Conservation (phyloP, 2,888 invertebrate species). For the Ptychoptera albimana region DNA sequence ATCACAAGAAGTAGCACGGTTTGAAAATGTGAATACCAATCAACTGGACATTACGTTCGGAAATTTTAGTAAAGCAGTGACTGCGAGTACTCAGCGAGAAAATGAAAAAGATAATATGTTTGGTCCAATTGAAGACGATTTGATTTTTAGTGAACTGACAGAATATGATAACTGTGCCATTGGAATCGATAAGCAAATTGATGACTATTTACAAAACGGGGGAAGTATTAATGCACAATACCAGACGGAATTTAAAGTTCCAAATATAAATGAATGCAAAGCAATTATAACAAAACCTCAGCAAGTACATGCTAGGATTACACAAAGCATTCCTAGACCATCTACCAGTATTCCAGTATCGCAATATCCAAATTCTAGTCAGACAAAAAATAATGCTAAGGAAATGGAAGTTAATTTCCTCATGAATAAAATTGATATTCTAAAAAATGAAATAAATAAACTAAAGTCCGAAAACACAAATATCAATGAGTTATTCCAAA, state of each 20-base stretch:
- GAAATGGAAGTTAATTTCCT: slow-evolving; percentile 6
- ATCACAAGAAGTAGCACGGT: slow-evolving; percentile 19
- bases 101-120: background rate
- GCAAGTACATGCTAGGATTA: too few relatives aligned
- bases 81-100: slow-evolving; percentile 7
- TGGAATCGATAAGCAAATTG: slow-evolving; percentile 3
- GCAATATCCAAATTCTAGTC: too few relatives aligned
- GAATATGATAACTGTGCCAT: slow-evolving; percentile 4
- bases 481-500: slow-evolving; percentile 10
- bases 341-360: too few relatives aligned
- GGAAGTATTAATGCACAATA: background rate
- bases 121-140: slow-evolving; percentile 1
- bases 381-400: slow-evolving; percentile 3
- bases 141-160: too few relatives aligned
- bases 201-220: slow-evolving; percentile 5
- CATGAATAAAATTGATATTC: background rate
- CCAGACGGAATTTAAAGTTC: background rate
- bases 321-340: too few relatives aligned
- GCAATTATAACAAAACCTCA: too few relatives aligned
- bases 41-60: slow-evolving; percentile 5
- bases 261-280: background rate
- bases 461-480: slow-evolving; percentile 7
- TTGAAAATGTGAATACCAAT: too few relatives aligned
- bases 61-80: slow-evolving; percentile 3
- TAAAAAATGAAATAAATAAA: slow-evolving; percentile 9